A percentile compares a stretch with the other conserved stretches of the same genome.
Evolutionary conservation across 2,888 invertebrate species (phyloP).

Genomic region (Agonopterix subpropinquella): DNA sequence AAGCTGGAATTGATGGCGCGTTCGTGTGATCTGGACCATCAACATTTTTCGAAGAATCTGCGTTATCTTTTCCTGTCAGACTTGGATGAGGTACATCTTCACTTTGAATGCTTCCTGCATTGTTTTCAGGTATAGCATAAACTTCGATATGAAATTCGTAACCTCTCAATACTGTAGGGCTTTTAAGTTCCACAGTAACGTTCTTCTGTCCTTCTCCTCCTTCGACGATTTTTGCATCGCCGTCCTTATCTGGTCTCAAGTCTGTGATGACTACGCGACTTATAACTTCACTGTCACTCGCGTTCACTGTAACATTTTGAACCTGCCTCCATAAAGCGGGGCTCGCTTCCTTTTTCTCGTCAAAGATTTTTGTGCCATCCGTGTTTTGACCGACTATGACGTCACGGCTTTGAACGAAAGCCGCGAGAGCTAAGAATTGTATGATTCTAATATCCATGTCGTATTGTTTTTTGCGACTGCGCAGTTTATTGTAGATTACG

Average conservation of each 20-base stretch:
- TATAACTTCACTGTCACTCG: slow-evolving; percentile 42
- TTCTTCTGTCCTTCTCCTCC: slow-evolving; percentile 54
- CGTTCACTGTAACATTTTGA: slow-evolving; percentile 41
- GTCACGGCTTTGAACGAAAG: slow-evolving; percentile 36
- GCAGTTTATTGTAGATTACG: neutral
- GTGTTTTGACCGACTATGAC: slow-evolving; percentile 33
- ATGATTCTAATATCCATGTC: slow-evolving; percentile 15
- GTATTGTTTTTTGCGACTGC: neutral
- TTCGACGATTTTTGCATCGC: slow-evolving; percentile 46
- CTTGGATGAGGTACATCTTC: neutral
- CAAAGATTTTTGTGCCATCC: slow-evolving; percentile 41
- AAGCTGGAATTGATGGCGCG: too few relatives aligned
- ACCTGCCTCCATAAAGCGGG: slow-evolving; percentile 53
- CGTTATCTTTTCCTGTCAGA: neutral
- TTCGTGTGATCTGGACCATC: neutral
- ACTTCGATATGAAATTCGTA: slow-evolving; percentile 51
- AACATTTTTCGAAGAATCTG: neutral
- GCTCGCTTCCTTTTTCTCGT: slow-evolving; percentile 44
- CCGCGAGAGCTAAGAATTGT: slow-evolving; percentile 25
- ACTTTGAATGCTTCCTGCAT: neutral
- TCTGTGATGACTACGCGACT: slow-evolving; percentile 45
- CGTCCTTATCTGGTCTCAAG: slow-evolving; percentile 51
- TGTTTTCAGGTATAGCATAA: slow-evolving; percentile 26
- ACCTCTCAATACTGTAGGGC: slow-evolving; percentile 56
- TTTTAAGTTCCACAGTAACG: slow-evolving; percentile 55